These are phyloP conservation scores for Lontra canadensis DNA, from an alignment of 2,113 vertebrate species.

Conservation along the genomic window DNA sequence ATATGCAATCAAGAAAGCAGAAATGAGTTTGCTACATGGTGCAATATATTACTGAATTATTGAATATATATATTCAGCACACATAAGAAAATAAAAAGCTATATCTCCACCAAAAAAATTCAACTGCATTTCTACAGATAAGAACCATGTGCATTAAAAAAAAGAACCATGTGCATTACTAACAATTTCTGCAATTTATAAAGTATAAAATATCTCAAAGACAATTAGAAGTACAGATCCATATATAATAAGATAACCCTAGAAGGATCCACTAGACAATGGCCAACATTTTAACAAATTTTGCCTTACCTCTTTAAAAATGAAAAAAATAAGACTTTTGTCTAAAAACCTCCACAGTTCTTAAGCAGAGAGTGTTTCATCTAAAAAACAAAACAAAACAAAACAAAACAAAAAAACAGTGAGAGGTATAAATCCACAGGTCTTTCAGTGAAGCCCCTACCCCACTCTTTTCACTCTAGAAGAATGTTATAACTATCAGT, in stretches of 20 bases:
- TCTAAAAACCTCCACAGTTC: background rate
- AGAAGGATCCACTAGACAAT: background rate
- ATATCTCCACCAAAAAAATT: background rate
- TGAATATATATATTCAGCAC: background rate
- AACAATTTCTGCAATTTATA: background rate
- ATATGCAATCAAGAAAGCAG: background rate
- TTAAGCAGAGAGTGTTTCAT: background rate
- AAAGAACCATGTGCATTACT: background rate
- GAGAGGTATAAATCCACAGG: background rate
- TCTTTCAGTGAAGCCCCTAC: background rate
- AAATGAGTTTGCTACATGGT: background rate
- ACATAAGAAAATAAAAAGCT: background rate
- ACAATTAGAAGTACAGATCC: background rate
- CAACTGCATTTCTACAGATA: background rate
- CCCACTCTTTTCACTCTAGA: background rate
- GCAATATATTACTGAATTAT: background rate
- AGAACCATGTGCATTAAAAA: background rate
- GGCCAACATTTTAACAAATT: background rate
- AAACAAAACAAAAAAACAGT: background rate
- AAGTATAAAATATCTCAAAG: background rate
- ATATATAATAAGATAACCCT: background rate
- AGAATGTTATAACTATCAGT: background rate
- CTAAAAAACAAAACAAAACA: background rate
- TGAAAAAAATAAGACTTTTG: background rate
- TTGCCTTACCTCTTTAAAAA: background rate